Base-by-base conservation (phyloP, 2,888 invertebrate genomes). In the Craniophora ligustri region DNA sequence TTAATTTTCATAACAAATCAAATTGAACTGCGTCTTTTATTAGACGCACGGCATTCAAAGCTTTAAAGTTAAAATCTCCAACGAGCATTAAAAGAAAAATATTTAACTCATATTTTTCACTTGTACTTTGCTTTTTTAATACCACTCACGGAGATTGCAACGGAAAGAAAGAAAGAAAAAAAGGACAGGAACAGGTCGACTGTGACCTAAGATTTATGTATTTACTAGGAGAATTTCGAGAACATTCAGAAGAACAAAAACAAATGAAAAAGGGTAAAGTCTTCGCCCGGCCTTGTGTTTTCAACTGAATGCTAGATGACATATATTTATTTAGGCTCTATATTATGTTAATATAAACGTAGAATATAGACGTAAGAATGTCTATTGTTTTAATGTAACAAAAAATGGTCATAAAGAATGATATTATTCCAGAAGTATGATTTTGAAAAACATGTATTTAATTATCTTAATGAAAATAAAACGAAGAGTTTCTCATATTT, bases 241-340 rank as follows among this genome's bases (percentile, higher is more conserved):
- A 67, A 57, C 72, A 62, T 56, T 42, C 34, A 31, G 8, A n/a
- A 34, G 36, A 44, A 62, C 62, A 63, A 65, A 69, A 69, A 69
- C 49, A 66, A 72, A 51, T 49, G 67, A 69, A 66, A n/a, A 66
- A 55, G 55, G 55, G 58, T 59, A 58, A 58, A 47, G 69, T 49
- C 68, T 67, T 47, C 44, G 61, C 45, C 34, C 32, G 40, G 49
- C 41, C 46, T n/a, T n/a, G 49, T 32, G 35, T 55, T 67, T 53
- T 58, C 57, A 47, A 18, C 51, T 15, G 46, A 58, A 60, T 53
- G 51, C 39, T 59, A 62, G 58, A 67, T 40, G 14, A 28, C 48
- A 39, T 34, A 50, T 26, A 58, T 59, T 50, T 54, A 67, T 61
- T 35, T 23, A 14, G 19, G 15, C 19, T 21, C 21, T 26, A 16